Conservation (phyloP, 2,888 invertebrate species). For the Drosophila kambysellisi region DNA sequence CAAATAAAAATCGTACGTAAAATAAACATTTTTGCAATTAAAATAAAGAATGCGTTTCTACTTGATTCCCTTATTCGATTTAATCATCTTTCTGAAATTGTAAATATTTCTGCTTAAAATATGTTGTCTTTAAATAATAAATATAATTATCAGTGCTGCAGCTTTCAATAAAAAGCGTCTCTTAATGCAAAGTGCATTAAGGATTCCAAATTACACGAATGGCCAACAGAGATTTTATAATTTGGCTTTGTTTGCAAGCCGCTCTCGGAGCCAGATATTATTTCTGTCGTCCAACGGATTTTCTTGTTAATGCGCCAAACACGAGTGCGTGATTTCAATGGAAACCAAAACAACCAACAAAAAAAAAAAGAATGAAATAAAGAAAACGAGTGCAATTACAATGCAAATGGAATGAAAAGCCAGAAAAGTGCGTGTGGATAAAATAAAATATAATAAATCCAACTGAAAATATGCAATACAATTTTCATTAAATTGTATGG, state of each 20-base stretch:
- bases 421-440: slow-evolving; percentile 4
- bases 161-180: slow-evolving; percentile 26
- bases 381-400: slow-evolving; percentile 10
- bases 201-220: slow-evolving; percentile 23
- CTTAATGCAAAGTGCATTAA: slow-evolving; percentile 27
- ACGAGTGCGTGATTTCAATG: slow-evolving; percentile 41
- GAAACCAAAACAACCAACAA: slow-evolving; percentile 5
- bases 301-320: slow-evolving; percentile 57
- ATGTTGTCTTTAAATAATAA: slow-evolving; percentile 21
- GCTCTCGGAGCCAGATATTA: neutral
- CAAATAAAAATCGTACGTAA: neutral
- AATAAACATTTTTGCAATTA: neutral
- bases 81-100: neutral
- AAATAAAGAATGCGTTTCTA: neutral
- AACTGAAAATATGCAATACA: slow-evolving; percentile 32
- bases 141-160: slow-evolving; percentile 39
- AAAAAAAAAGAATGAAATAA: slow-evolving; percentile 10
- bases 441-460: neutral
- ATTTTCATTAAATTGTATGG: slow-evolving; percentile 43
- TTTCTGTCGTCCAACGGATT: slow-evolving; percentile 33
- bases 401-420: slow-evolving; percentile 9
- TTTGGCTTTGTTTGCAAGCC: slow-evolving; percentile 22
- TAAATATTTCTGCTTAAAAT: too few species aligned
- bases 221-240: slow-evolving; percentile 51
- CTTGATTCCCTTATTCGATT: neutral